Conservation (phyloP, 2,113 vertebrate genomes). For the Clinocottus analis region DNA sequence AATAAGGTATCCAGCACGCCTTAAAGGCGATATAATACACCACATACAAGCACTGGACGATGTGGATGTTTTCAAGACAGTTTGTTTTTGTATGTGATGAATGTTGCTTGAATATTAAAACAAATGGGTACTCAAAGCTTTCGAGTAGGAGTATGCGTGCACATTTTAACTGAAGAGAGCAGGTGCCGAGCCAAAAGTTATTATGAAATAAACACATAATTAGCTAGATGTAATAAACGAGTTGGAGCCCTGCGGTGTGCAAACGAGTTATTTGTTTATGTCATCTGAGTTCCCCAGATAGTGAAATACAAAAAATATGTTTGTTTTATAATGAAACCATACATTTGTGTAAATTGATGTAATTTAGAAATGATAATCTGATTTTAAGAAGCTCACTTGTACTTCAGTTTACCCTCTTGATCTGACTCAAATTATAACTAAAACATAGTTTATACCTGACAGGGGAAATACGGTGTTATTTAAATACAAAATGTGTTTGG, state of each 20-base stretch:
- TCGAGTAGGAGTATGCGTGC: background rate
- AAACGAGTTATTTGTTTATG: background rate
- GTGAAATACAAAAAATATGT: background rate
- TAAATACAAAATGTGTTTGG: background rate
- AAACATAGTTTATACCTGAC: background rate
- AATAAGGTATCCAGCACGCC: conserved; percentile 23
- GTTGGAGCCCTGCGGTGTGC: background rate
- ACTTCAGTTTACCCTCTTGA: background rate
- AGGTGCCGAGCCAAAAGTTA: background rate
- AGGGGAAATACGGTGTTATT: background rate
- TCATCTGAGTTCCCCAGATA: background rate
- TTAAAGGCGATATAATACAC: background rate
- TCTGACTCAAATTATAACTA: background rate
- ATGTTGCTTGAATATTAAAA: background rate
- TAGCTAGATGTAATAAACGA: background rate
- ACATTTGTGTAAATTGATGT: background rate
- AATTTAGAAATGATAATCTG: background rate
- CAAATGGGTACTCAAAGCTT: background rate
- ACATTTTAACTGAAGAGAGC: background rate
- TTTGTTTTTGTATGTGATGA: background rate
- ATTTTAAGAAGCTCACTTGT: background rate
- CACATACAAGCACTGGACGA: background rate
- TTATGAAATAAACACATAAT: background rate
- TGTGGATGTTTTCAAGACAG: background rate
- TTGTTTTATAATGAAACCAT: background rate